phyloP scores from a whole-genome alignment of 37 sponge, comb jelly and placozoan genomes.

The Petrosia ficiformis region DNA sequence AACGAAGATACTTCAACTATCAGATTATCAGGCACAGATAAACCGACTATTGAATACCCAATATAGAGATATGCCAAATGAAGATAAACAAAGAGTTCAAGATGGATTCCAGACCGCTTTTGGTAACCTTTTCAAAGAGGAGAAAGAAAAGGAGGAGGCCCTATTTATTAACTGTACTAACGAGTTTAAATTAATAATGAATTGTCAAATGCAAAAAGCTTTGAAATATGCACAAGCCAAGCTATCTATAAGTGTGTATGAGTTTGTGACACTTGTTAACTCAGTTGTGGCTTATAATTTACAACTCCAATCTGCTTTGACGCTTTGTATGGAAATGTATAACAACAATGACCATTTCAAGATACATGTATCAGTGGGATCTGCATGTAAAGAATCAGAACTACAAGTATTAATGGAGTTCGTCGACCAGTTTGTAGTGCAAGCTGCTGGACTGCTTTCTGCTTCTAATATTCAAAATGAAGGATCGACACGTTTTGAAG shows the following conservation, averaged over 20 bases:
- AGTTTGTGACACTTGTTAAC: neutral
- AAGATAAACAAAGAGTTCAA: slow-evolving; percentile 5
- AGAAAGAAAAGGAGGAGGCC: neutral
- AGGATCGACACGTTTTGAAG: too few species aligned
- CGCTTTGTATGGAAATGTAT: neutral
- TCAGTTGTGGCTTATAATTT: neutral
- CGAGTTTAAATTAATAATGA: neutral
- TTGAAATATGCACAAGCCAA: neutral
- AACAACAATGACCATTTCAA: neutral
- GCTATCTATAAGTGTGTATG: neutral
- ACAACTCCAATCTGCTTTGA: slow-evolving; percentile 8
- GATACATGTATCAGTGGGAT: neutral
- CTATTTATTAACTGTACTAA: neutral
- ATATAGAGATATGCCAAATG: neutral
- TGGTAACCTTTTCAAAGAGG: neutral
- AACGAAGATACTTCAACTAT: neutral
- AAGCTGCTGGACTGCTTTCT: neutral
- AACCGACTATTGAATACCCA: neutral
- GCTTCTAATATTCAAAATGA: too few species aligned
- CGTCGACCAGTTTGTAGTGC: neutral
- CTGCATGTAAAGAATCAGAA: neutral
- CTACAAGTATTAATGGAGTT: neutral
- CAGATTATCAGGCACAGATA: slow-evolving; percentile 1
- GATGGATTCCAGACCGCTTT: slow-evolving; percentile 8
- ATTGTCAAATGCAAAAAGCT: neutral